phyloP scores from a whole-genome alignment of 2,797 vertebrate genomes.

The Crocodylus rhombifer region DNA sequence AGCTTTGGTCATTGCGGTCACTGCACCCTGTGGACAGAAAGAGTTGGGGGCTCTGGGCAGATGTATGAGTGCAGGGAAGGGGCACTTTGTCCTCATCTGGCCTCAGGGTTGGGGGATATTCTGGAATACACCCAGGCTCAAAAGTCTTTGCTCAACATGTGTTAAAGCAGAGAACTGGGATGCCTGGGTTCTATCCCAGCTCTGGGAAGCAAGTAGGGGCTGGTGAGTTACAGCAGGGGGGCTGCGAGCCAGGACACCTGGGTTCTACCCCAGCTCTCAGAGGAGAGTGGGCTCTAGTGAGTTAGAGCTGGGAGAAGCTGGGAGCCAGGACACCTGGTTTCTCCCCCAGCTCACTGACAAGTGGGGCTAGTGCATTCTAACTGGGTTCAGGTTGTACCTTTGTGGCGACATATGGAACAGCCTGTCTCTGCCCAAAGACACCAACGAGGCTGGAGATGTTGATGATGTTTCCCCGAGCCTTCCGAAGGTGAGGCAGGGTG shows the following conservation, averaged over 20 bases:
- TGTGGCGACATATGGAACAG: slow-evolving; percentile 86
- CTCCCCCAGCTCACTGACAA: too few relatives aligned
- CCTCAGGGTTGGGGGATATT: neutral
- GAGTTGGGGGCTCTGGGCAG: fast-evolving
- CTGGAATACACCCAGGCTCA: neutral
- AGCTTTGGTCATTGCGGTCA: slow-evolving; percentile 89
- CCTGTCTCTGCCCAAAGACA: slow-evolving; percentile 83
- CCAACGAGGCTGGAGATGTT: slow-evolving; percentile 87
- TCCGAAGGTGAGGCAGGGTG: slow-evolving; percentile 82
- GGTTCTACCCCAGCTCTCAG: too few relatives aligned
- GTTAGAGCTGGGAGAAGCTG: too few relatives aligned
- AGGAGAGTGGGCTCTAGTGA: too few relatives aligned
- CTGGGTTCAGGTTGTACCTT: slow-evolving; percentile 78
- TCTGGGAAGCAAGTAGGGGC: too few relatives aligned
- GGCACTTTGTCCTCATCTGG: fast-evolving
- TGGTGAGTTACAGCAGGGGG: too few relatives aligned
- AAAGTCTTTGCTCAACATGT: neutral
- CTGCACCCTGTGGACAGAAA: slow-evolving; percentile 83
- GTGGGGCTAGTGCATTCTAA: too few relatives aligned
- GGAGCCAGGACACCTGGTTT: too few relatives aligned
- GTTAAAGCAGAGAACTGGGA: neutral
- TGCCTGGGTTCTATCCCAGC: too few relatives aligned
- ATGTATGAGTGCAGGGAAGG: neutral
- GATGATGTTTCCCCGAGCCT: slow-evolving; percentile 85
- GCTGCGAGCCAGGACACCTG: too few relatives aligned